Evolutionary conservation across 2,113 vertebrate genomes (phyloP), one percentile per base, ranked within the genome.

Genomic region (Taxidea taxus): DNA sequence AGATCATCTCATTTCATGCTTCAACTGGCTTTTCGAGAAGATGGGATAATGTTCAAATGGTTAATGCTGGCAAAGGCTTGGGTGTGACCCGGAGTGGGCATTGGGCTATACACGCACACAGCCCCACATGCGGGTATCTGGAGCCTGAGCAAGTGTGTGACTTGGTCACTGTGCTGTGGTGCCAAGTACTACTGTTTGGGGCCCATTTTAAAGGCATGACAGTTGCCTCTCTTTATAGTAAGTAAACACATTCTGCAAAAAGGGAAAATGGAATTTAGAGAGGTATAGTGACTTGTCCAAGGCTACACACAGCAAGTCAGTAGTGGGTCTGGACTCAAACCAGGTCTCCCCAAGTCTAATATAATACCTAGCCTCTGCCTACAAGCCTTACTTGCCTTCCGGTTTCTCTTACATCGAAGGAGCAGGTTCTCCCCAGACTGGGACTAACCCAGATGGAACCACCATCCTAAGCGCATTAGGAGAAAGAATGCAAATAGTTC

Each of bases 141-240:
- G 47, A 13, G 16, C 18, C 42, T n/a, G 64, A 72, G 0, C 6
- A 6, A 11, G 16, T 2, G 4, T 68, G 34, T 8, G 54, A 72
- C 56, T 4, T 10, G 1, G 72, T 39, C 39, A 20, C 72, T 9
- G 3, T 23, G 25, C 42, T 1, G 0, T 3, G 1, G 37, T 11
- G 21, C n/a, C 60, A 34, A 14, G 37, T 2, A 20, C 85, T 80
- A 34, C 0, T 1, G 2, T 12, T 2, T 7, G 5, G n/a, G 23
- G 29, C 10, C 21, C 60, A 6, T 78, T 60, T 16, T 6, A 27
- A 37, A 83, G 54, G 54, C n/a, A 34, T n/a, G n/a, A 72, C 51
- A 20, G 4, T 6, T 1, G 10, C 25, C 39, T 56, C 47, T 66
- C 20, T 37, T 34, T 11, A n/a, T 42, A 66, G 20, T 56, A 62